Evolutionary conservation across 2,113 vertebrate genomes (phyloP), one percentile per base, ranked within the genome.

Genomic region (Prolemur simus): DNA sequence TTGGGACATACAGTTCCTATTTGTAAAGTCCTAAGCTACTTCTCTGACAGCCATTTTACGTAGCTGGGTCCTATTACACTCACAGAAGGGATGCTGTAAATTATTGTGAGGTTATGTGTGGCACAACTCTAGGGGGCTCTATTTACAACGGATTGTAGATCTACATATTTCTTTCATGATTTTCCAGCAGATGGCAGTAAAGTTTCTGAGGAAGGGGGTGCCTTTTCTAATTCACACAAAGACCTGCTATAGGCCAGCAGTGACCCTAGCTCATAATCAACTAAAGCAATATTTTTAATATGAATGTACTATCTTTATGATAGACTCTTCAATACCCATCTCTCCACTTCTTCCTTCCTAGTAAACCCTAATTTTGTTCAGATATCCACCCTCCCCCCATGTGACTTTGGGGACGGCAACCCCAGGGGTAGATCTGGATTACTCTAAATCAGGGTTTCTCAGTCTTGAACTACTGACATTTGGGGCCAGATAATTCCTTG

Each of bases 61-160:
- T 23, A 34, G 14, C 42, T 94, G 86, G 58, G 34, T 89, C 86
- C 20, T 11, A 54, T 21, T 29, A 83, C 54, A 89, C 29, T 96
- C 63, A 29, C 34, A 83, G 73, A 82, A 82, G 18, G 32, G n/a
- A 11, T 49, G 37, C 4, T 66, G 39, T 87, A 52, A 80, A 34
- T 13, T 29, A 27, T 77, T 49, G 27, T 20, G 63, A 95, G 27
- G 47, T 94, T 86, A 64, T 9, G 10, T 42, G 60, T 58, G 80
- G 96, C 92, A 97, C 97, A 97, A 93, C 95, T 97, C 89, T 96
- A 97, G 96, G 95, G 97, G 96, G 93, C 95, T 97, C 97, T 96
- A 32, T 64, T 91, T 42, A 91, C 3, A 92, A 23, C 49, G 23
- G 14, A 52, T 13, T 93, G 25, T 64, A 85, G 88, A 69, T 89